Evolutionary conservation across 92 coral and sea anemone species (phyloP), one percentile per base, ranked within the genome.

Genomic region (Montipora capitata): DNA sequence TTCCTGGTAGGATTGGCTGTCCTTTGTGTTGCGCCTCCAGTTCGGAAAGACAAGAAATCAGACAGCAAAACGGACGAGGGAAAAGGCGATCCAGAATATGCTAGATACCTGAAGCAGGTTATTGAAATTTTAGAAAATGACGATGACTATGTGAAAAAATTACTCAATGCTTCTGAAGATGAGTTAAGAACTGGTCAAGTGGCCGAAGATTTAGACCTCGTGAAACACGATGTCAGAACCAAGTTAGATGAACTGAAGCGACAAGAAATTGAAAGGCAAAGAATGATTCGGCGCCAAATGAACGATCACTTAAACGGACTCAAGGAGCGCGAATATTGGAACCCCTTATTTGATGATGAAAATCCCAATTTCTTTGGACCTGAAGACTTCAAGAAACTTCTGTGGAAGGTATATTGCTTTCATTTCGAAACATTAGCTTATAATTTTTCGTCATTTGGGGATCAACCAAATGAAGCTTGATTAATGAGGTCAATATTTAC

Each of bases 301-400:
- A 91, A 96, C 72, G 99, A 98, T 89, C 93, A 92, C 35, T 74
- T 91, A 45, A 93, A 91, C 68, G 99, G 99, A 3, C 76, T 98
- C 15, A 96, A 92, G 72, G 98, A 95, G 86, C 77, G 99, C 40
- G 99, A 98, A 82, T 74, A 90, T 70, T 98, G 99, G 99, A 94
- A 98, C 79, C 99, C 99, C 4, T 59, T 98, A 71, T 96, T 96
- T 85, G 99, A 98, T 79, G 98, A 96, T 17, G 99, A 98, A 2
- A 98, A 98, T 82, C 99, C 98, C 10, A 92, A 98, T 87, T 96
- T 96, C 91, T 98, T 98, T 89, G 96, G 96, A 18, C 95, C 98
- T 3, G 98, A 89, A 1, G 99, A 98, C 89, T 94, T 98, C 67
- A 98, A 91, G 67, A 94, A 89, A 74, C 95, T 98, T 11, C 88